Evolutionary conservation across 2,113 vertebrate species (phyloP), one percentile per base, ranked within the genome.

Genomic region (Pituophis catenifer): DNA sequence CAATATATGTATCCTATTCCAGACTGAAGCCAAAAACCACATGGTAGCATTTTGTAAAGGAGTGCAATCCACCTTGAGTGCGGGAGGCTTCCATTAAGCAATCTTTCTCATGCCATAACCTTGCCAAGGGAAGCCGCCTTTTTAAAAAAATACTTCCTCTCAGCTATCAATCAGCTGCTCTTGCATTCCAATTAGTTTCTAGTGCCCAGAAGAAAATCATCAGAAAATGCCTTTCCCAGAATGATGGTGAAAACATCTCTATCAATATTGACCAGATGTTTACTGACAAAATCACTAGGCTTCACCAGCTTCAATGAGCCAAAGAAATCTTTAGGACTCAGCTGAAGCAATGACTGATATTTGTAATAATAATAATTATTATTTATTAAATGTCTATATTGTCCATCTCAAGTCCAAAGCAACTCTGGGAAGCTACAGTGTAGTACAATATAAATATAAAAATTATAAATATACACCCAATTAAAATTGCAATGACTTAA

Each of bases 1-100:
- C 55, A 93, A 89, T 19, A 62, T 57, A 90, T 58, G 50, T 26
- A n/a, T 95, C 50, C 91, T 85, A 94, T 92, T 95, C 91, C 95
- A 0, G 7, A 65, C 19, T 92, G 92, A 88, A 23, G 5, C 92
- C 86, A 94, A 58, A 54, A 97, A 89, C 52, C 58, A 93, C 50
- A 15, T 44, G 70, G 92, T 38, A 92, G 89, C 54, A 2, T 81
- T 88, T 91, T 90, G 44, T 86, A 91, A 85, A 0, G 2, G 52
- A 81, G n/a, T 23, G n/a, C 21, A 58, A 93, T 91, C 2, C 52
- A 90, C 93, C 50, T 88, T 24, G 88, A 91, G 89, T 11, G 91
- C 70, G 48, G 58, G 3, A 44, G 90, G 85, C 53, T 85, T 85
- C 3, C 52, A 91, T 44, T 89, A 44, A 93, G 57, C 87, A 91